Base-by-base conservation (phyloP, 2,113 vertebrate species). In the Microcebus ravelobensis region DNA sequence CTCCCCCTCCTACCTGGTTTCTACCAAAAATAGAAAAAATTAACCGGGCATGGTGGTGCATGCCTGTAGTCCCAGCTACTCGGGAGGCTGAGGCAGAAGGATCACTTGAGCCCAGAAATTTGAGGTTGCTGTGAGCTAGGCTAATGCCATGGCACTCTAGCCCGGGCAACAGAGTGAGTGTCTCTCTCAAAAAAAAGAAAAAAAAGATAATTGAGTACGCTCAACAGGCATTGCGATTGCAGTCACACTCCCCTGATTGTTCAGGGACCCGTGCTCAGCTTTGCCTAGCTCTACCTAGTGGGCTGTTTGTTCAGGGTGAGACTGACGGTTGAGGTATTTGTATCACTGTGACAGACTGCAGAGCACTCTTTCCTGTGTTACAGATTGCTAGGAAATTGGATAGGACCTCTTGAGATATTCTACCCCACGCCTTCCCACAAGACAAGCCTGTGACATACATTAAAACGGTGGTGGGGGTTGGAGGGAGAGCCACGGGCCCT, bases 361-460 rank as follows among this genome's bases (percentile, higher is more conserved):
- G 95, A 94, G 76, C 55, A 23, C 74, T 96, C 63, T 93, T 87
- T 84, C 10, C 25, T 20, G 11, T 50, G 89, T 86, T 95, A 67
- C 42, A 89, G 96, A 84, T 65, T 79, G 67, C 91, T 96, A 70
- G 94, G 93, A 97, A 97, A 87, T 96, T 81, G 90, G 36, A n/a
- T 79, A 77, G 67, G 48, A 92, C 85, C 31, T 87, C 27, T 48
- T 86, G 92, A 94, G 96, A 94, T 57, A 93, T 42, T 83, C 31
- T 21, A 8, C 34, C 85, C 80, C 87, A 23, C 2, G 20, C 88
- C 79, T 94, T 83, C 67, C 12, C 63, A 50, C 36, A 34, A 79
- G 52, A 55, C 42, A 11, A 48, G 92, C 48, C 76, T 91, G 15
- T 27, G 48, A 55, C 13, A 20, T 71, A 4, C 10, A 27, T 17